Percentiles rank a stretch among this genome's conserved stretches.
phyloP scores from a whole-genome alignment of 2,113 vertebrate species.

The Emydura subglobosa region DNA sequence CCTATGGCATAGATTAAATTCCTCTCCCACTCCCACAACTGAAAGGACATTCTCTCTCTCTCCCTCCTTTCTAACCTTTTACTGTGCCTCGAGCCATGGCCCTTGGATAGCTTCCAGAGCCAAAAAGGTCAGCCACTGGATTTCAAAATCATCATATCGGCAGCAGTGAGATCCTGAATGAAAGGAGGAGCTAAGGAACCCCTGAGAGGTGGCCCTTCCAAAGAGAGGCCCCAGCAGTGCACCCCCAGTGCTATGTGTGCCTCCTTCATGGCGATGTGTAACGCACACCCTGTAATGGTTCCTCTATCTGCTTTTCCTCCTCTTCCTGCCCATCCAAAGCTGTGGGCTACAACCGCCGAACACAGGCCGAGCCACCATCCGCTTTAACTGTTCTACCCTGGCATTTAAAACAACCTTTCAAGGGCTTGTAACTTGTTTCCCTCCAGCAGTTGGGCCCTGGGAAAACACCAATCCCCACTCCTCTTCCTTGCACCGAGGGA shows the following conservation, averaged over 20 bases:
- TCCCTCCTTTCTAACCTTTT: slow-evolving; percentile 79
- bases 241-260: not conserved
- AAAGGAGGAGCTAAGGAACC: slow-evolving; percentile 68
- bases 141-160: slow-evolving; percentile 74
- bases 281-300: not conserved
- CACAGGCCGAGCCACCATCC: not conserved
- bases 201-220: slow-evolving; percentile 20
- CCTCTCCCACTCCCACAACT: slow-evolving; percentile 81
- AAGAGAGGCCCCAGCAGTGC: not conserved
- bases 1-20: slow-evolving; percentile 76
- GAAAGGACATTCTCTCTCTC: slow-evolving; percentile 78
- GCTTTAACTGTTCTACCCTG: not conserved
- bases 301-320: slow-evolving; percentile 66
- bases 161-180: slow-evolving; percentile 65
- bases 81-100: slow-evolving; percentile 80
- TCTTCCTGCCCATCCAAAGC: slow-evolving; percentile 44
- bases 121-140: slow-evolving; percentile 81
- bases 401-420: slow-evolving; percentile 36
- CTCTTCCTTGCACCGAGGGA: slow-evolving; percentile 28
- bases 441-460: not conserved
- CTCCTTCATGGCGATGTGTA: not conserved
- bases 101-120: slow-evolving; percentile 80
- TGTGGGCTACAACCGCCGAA: slow-evolving; percentile 29
- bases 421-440: slow-evolving; percentile 49
- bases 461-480: slow-evolving; percentile 40